Percentiles rank a stretch among this genome's conserved stretches.
These are phyloP conservation scores for Atrina japonica DNA, from an alignment of 2,888 invertebrate genomes.

Conservation along the genomic window DNA sequence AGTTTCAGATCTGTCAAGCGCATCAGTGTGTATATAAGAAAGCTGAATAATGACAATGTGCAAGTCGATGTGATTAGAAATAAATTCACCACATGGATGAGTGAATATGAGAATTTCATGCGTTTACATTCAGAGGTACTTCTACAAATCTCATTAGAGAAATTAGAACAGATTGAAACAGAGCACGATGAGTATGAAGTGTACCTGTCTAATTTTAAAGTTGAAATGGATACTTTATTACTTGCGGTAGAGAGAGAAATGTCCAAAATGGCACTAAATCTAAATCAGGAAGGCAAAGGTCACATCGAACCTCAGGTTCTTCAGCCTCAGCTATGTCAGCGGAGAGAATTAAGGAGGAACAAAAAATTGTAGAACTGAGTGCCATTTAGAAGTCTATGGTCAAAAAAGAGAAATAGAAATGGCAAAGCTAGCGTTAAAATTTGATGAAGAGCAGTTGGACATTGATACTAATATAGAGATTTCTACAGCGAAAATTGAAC, in stretches of 20 bases:
- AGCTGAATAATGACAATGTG: constrained; percentile 2
- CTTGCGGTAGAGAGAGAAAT: background rate
- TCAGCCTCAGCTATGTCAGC: constrained; percentile 4
- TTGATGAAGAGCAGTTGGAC: constrained; percentile 16
- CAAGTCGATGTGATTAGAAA: background rate
- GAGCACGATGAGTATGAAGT: constrained; percentile 5
- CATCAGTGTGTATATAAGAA: background rate
- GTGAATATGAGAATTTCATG: constrained; percentile 4
- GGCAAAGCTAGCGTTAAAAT: constrained; percentile 14
- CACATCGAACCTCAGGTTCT: background rate
- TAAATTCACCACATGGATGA: background rate
- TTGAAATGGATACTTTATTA: constrained; percentile 11
- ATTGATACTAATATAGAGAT: constrained; percentile 13
- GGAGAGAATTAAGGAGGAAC: constrained; percentile 16
- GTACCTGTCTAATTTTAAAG: constrained; percentile 4
- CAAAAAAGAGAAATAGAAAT: constrained; percentile 14
- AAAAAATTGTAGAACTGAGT: constrained; percentile 2
- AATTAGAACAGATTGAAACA: background rate
- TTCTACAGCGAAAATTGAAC: constrained; percentile 12
- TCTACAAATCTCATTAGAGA: background rate
- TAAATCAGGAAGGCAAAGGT: background rate
- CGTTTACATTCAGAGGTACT: background rate
- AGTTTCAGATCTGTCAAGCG: constrained; percentile 1
- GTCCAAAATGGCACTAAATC: background rate
- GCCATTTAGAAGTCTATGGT: background rate